Evolutionary conservation across 2,888 invertebrate genomes (phyloP).

Genomic region (Abscondita cerata): DNA sequence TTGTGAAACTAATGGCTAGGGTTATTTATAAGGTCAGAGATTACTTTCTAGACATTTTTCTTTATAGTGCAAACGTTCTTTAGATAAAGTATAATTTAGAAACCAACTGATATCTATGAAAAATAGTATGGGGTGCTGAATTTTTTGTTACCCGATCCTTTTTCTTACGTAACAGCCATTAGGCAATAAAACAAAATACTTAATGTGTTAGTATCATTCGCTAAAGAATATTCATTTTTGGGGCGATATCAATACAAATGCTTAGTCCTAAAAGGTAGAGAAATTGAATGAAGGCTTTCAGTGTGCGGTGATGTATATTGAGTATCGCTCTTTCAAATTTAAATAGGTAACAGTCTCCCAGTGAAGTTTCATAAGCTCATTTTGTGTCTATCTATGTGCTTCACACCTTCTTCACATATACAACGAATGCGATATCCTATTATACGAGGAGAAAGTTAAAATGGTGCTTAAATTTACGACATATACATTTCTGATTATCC

Average conservation of each 20-base stretch:
- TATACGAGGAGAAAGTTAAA: slow-evolving; percentile 8
- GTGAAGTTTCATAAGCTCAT: slow-evolving; percentile 22
- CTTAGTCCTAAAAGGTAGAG: slow-evolving; percentile 12
- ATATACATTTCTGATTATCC: not conserved
- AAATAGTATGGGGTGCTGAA: slow-evolving; percentile 19
- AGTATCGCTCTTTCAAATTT: slow-evolving; percentile 27
- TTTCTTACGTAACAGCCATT: not conserved
- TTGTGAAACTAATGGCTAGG: slow-evolving; percentile 40
- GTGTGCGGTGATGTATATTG: slow-evolving; percentile 20
- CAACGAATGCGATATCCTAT: slow-evolving; percentile 24
- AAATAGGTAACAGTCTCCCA: slow-evolving; percentile 19
- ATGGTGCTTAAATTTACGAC: slow-evolving; percentile 8
- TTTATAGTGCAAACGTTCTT: slow-evolving; percentile 26
- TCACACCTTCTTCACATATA: slow-evolving; percentile 23
- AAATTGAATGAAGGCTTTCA: slow-evolving; percentile 15
- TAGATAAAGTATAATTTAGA: slow-evolving; percentile 41
- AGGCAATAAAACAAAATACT: slow-evolving; percentile 16
- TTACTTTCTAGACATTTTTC: slow-evolving; percentile 41
- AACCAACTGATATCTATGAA: slow-evolving; percentile 27
- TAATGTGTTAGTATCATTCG: slow-evolving; percentile 1
- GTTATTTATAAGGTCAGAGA: slow-evolving; percentile 43
- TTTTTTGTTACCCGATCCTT: slow-evolving; percentile 18
- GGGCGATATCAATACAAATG: slow-evolving; percentile 15
- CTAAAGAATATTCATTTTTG: not conserved
- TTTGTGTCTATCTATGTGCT: slow-evolving; percentile 24